Evolutionary conservation across 1,140 invertebrate genomes (phyloP).

Genomic region (Tribolium castaneum): DNA sequence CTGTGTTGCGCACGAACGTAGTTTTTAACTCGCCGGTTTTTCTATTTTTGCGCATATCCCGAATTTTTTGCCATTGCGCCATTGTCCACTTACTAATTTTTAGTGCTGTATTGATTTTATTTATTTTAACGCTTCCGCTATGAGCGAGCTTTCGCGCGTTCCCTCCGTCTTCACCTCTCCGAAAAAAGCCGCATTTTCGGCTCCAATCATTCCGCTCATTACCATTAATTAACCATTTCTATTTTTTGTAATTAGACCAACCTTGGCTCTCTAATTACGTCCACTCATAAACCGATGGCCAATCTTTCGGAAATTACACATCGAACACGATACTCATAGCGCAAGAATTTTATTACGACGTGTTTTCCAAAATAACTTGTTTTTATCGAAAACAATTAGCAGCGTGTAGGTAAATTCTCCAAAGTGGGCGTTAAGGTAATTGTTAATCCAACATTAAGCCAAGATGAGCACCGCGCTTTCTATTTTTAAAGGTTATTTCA

Average conservation of each 20-base stretch:
- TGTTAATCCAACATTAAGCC: slow-evolving; percentile 35
- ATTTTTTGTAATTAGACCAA: slow-evolving; percentile 35
- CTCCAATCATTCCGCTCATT: slow-evolving; percentile 29
- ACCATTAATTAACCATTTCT: slow-evolving; percentile 19
- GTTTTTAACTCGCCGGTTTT: slow-evolving; percentile 60
- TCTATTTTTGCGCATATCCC: slow-evolving; percentile 64
- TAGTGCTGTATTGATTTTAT: slow-evolving; percentile 63
- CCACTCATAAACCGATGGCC: slow-evolving; percentile 14
- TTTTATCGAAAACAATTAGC: slow-evolving; percentile 41
- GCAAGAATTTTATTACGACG: slow-evolving; percentile 1
- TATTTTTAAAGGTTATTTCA: slow-evolving; percentile 53
- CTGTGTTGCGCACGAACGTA: slow-evolving; percentile 56
- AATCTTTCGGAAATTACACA: slow-evolving; percentile 38
- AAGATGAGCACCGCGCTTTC: slow-evolving; percentile 50
- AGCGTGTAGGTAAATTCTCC: slow-evolving; percentile 36
- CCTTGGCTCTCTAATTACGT: slow-evolving; percentile 36
- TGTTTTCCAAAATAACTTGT: slow-evolving; percentile 35
- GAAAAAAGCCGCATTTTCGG: neutral
- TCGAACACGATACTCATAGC: neutral
- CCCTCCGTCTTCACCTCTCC: slow-evolving; percentile 2
- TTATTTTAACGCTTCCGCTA: slow-evolving; percentile 55
- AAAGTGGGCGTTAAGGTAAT: slow-evolving; percentile 43
- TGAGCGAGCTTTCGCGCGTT: slow-evolving; percentile 27
- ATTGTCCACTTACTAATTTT: slow-evolving; percentile 64
- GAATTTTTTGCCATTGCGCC: slow-evolving; percentile 64